phyloP scores from a whole-genome alignment of 2,888 invertebrate species.

The Bhutanitis thaidina region DNA sequence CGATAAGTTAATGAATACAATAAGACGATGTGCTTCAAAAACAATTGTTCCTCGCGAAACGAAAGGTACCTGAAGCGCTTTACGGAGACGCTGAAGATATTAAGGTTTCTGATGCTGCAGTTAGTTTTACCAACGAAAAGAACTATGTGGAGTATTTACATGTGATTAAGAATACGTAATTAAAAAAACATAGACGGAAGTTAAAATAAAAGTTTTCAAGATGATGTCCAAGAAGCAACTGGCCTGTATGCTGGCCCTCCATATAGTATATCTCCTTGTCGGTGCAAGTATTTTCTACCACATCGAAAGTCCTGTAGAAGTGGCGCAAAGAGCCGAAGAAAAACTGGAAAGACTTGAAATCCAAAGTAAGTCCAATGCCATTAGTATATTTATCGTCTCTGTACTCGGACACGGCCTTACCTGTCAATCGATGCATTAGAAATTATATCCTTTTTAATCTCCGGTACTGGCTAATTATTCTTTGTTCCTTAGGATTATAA shows the following conservation, averaged over 20 bases:
- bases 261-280: conserved; percentile 87
- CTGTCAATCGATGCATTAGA: conserved; percentile 21
- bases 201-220: conserved; percentile 55
- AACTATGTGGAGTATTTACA: conserved; percentile 56
- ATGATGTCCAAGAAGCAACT: conserved; percentile 91
- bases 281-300: conserved; percentile 93
- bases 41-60: conserved; percentile 4
- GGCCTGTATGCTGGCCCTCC: conserved; percentile 86
- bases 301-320: conserved; percentile 87
- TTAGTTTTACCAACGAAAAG: conserved; percentile 35
- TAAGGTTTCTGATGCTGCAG: conserved; percentile 38
- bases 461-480: conserved; percentile 1
- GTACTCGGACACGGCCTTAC: conserved; percentile 12
- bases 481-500: conserved; percentile 10
- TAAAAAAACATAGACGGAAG: conserved; percentile 13
- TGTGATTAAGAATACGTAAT: conserved; percentile 32
- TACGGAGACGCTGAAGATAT: conserved; percentile 38
- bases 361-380: conserved; percentile 80
- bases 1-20: conserved; percentile 34
- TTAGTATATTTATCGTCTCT: conserved; percentile 17
- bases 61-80: conserved; percentile 37
- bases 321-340: conserved; percentile 77
- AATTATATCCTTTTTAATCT: conserved; percentile 24
- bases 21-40: conserved; percentile 40
- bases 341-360: conserved; percentile 83